Percentiles rank a stretch among this genome's conserved stretches.
phyloP scores from a whole-genome alignment of 2,888 invertebrate species.

The Autographa pulchrina region DNA sequence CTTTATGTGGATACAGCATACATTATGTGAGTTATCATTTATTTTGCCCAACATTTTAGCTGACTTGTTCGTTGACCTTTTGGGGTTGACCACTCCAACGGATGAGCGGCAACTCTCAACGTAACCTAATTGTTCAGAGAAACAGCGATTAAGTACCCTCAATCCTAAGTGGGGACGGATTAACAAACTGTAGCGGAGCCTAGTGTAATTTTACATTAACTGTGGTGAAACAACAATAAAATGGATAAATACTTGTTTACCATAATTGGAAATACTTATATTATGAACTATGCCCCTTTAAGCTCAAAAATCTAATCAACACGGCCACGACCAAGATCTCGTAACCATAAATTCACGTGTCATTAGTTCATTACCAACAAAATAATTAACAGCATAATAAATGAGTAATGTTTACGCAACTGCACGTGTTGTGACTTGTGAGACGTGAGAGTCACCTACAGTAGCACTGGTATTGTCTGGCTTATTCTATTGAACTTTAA shows the following conservation, averaged over 20 bases:
- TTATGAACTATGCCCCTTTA: not conserved
- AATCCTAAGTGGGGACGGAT: not conserved
- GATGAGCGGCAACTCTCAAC: constrained; percentile 12
- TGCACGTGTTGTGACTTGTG: constrained; percentile 34
- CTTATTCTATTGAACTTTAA: not conserved
- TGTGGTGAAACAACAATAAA: not conserved
- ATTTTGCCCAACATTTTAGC: not conserved
- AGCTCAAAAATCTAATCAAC: not conserved
- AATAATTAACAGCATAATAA: constrained; percentile 20
- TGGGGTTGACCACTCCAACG: constrained; percentile 11
- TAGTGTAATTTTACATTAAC: not conserved
- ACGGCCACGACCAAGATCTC: constrained; percentile 19
- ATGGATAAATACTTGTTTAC: not conserved
- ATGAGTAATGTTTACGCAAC: constrained; percentile 28
- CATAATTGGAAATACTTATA: not conserved
- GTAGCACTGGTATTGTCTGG: not conserved
- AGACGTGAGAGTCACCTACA: constrained; percentile 7
- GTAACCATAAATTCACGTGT: constrained; percentile 10
- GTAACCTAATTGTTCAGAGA: constrained; percentile 29
- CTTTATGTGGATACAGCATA: constrained; percentile 11
- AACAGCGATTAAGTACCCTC: constrained; percentile 23
- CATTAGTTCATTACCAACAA: not conserved
- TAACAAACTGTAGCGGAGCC: not conserved
- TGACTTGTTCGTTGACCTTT: constrained; percentile 16
- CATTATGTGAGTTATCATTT: not conserved